A percentile compares a stretch with the other conserved stretches of the same genome.
These are phyloP conservation scores for Taenaris catops DNA, from an alignment of 2,888 invertebrate species.

Conservation along the genomic window DNA sequence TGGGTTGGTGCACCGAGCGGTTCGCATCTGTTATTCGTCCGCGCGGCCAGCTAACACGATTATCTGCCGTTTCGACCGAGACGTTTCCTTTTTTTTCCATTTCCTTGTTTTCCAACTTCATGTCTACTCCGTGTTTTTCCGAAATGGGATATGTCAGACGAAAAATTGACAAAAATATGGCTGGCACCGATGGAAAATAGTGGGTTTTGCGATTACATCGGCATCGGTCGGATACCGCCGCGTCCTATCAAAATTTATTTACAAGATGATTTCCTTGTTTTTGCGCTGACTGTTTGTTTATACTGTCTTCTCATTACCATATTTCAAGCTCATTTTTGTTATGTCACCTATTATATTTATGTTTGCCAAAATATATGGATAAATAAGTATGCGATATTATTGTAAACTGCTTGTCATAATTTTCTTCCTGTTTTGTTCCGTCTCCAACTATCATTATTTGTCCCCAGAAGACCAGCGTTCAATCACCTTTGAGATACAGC, in stretches of 20 bases:
- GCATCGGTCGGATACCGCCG: conserved; percentile 56
- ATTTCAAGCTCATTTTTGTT: conserved; percentile 3
- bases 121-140: conserved; percentile 75
- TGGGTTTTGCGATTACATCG: conserved; percentile 72
- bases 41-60: conserved; percentile 74
- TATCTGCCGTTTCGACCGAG: conserved; percentile 75
- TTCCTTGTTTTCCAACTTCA: conserved; percentile 76
- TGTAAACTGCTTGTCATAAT: no score
- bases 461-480: no score
- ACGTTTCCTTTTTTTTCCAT: conserved; percentile 66
- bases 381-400: no score
- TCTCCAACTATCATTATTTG: no score
- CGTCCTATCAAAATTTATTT: conserved; percentile 52
- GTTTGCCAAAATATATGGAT: no score
- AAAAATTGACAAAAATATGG: conserved; percentile 79
- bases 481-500: no score
- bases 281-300: conserved; percentile 28
- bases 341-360: no score
- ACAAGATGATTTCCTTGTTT: conserved; percentile 61
- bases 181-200: conserved; percentile 65
- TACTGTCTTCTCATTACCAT: conserved; percentile 27
- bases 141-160: conserved; percentile 77
- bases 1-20: conserved; percentile 63
- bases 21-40: conserved; percentile 71
- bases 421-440: no score